A percentile compares a stretch with the other conserved stretches of the same genome.
phyloP scores from a whole-genome alignment of 2,888 invertebrate genomes.

The Dromius quadrimaculatus region DNA sequence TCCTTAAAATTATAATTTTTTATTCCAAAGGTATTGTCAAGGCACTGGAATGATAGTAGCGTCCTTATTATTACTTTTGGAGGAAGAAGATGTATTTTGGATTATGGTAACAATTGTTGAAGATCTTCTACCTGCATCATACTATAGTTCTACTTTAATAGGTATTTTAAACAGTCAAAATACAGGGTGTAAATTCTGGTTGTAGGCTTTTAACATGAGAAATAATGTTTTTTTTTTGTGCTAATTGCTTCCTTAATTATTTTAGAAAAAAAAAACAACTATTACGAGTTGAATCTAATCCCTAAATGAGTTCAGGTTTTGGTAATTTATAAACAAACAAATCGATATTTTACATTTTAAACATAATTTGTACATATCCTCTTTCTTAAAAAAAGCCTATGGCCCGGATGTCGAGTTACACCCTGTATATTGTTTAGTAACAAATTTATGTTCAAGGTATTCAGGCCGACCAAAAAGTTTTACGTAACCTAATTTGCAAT shows the following conservation, averaged over 20 bases:
- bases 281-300: too few relatives aligned
- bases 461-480: slow-evolving; percentile 96
- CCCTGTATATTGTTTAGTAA: too few relatives aligned
- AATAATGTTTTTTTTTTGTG: too few relatives aligned
- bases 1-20: slow-evolving; percentile 40
- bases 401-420: neutral
- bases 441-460: slow-evolving; percentile 70
- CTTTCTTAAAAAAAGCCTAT: neutral
- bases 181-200: too few relatives aligned
- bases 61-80: slow-evolving; percentile 90
- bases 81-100: slow-evolving; percentile 99
- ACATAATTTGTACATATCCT: too few relatives aligned
- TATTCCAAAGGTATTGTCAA: slow-evolving; percentile 81
- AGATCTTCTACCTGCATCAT: slow-evolving; percentile 96
- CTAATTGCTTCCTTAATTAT: too few relatives aligned
- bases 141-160: slow-evolving; percentile 94
- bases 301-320: too few relatives aligned
- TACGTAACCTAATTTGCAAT: slow-evolving; percentile 89
- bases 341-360: too few relatives aligned
- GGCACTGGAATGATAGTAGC: slow-evolving; percentile 94
- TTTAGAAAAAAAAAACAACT: too few relatives aligned
- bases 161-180: slow-evolving; percentile 68
- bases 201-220: too few relatives aligned
- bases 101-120: slow-evolving; percentile 99
- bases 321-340: too few relatives aligned